Evolutionary conservation across 2,113 vertebrate genomes (phyloP).

Genomic region (Gavia stellata): DNA sequence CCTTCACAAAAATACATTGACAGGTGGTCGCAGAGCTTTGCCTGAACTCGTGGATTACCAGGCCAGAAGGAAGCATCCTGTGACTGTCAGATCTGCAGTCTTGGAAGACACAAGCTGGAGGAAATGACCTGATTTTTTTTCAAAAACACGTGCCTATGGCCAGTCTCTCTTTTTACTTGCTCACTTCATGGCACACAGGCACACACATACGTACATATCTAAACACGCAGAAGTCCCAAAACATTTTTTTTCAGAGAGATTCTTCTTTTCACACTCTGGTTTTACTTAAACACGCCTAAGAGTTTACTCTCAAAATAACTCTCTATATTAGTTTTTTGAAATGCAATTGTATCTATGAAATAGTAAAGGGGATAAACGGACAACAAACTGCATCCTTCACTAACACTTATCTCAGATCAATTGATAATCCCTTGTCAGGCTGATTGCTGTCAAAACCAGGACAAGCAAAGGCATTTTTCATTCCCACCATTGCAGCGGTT

Average conservation of each 20-base stretch:
- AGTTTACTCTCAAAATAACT: neutral
- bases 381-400: neutral
- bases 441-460: constrained; percentile 41
- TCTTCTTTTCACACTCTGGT: neutral
- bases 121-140: constrained; percentile 7
- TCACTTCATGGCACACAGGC: neutral
- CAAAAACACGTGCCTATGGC: rapidly evolving
- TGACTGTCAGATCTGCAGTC: neutral
- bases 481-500: constrained; percentile 45
- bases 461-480: constrained; percentile 40
- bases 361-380: neutral
- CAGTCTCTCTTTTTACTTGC: neutral
- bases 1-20: constrained; percentile 28
- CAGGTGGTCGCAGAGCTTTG: constrained; percentile 26
- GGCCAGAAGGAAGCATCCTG: constrained; percentile 4
- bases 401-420: constrained; percentile 1
- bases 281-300: neutral
- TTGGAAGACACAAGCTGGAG: neutral
- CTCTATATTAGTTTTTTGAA: neutral
- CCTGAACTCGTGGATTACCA: neutral
- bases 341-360: neutral
- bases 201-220: rapidly evolving
- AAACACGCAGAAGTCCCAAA: neutral
- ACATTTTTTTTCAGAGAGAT: neutral
- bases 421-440: constrained; percentile 26